Base-by-base conservation (phyloP, 2,888 invertebrate species). In the Lepidocyrtinus sp. region DNA sequence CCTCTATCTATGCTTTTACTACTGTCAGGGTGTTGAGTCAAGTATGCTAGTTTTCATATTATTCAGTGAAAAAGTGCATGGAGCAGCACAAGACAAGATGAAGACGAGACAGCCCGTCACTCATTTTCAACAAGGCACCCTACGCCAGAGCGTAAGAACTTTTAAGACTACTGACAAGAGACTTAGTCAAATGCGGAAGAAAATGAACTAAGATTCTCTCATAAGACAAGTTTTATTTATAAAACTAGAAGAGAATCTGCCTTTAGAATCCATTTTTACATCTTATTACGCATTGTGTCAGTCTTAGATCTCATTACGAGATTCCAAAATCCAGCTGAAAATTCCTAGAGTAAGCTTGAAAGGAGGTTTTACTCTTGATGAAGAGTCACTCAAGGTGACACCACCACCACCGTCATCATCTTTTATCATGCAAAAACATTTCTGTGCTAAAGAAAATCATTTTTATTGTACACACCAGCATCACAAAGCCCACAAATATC, bases 81-180 rank as follows among this genome's bases (percentile, higher is more conserved):
- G 73, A 63, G 45, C 26, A 50, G 50, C 46, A 59, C 22, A 25
- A 19, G n/a, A 26, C 26, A 70, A 46, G 77, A 71, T 50, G 74
- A 59, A 71, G 59, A 71, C 67, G 74, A 74, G 79, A 79, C 79
- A 79, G 61, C 74, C 74, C 74, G 79, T 79, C 79, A 79, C 70
- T 79, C 79, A 70, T 59, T 74, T 68, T 65, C 50, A 61, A 73
- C 73, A 73, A 71, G 62, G 22, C 22, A 61, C 61, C 22, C 61
- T n/a, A 22, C 61, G 21, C 61, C 67, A 19, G 19, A 73, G 45
- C 45, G 12, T 45, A 64, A 68, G 21, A 25, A 77, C 64, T 76
- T 71, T 71, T 61, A 71, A 36, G 45, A 59, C 59, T 22, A 24
- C 61, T 61, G 61, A 61, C 19, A 61, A 61, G 12, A 61, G 22